Conservation (phyloP, 2,113 vertebrate genomes). For the Rana temporaria region DNA sequence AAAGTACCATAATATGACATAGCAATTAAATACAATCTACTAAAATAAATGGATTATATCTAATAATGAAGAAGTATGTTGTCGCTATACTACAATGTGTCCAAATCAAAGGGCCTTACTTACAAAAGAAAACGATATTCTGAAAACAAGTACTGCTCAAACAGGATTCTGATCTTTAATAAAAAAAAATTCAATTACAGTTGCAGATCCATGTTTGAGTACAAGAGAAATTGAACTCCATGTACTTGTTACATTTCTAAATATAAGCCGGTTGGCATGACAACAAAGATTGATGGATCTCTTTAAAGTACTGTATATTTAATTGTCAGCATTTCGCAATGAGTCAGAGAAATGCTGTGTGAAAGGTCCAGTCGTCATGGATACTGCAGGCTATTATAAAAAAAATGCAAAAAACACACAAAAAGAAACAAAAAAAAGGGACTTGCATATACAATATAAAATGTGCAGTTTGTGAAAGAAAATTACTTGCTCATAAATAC, state of each 20-base stretch:
- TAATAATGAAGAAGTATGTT: background rate
- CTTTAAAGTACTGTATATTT: conserved; percentile 79
- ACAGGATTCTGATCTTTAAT: conserved; percentile 73
- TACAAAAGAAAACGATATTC: conserved; percentile 28
- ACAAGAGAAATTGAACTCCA: conserved; percentile 81
- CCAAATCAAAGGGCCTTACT: background rate
- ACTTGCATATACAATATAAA: conserved; percentile 8
- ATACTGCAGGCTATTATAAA: conserved; percentile 70
- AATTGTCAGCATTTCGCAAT: conserved; percentile 83
- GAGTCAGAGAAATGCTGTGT: conserved; percentile 75
- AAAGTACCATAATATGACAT: background rate
- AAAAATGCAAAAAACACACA: conserved; percentile 19
- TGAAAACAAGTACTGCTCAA: conserved; percentile 61
- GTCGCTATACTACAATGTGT: background rate
- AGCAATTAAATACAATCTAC: conserved; percentile 2
- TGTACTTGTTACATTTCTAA: conserved; percentile 87
- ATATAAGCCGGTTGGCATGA: conserved; percentile 82
- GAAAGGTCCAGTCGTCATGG: conserved; percentile 81
- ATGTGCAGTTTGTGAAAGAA: conserved; percentile 1
- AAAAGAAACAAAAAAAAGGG: background rate
- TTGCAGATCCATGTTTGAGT: conserved; percentile 78
- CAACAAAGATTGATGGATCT: conserved; percentile 83
- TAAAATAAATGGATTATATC: background rate
- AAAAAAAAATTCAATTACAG: conserved; percentile 80
- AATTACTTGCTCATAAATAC: conserved; percentile 13